phyloP scores from a whole-genome alignment of 2,113 vertebrate genomes.

The Antechinus flavipes region DNA sequence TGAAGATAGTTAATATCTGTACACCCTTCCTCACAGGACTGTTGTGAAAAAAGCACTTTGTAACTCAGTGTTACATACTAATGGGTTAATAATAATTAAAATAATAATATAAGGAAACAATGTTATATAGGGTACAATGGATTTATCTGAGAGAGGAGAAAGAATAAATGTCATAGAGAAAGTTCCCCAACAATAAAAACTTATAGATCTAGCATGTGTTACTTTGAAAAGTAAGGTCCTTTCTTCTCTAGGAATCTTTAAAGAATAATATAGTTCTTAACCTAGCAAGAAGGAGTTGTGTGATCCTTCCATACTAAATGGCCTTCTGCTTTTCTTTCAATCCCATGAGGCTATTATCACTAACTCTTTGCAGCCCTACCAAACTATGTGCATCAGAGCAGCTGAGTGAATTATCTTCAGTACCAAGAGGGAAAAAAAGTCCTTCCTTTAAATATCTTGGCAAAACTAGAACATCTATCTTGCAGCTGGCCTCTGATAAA shows the following conservation, averaged over 20 bases:
- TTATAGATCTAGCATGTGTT: background rate
- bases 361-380: conserved; percentile 39
- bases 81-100: background rate
- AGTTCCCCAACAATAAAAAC: background rate
- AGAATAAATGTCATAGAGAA: background rate
- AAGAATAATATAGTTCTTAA: background rate
- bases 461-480: conserved; percentile 25
- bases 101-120: background rate
- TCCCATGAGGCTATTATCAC: background rate
- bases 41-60: background rate
- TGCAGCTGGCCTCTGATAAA: conserved; percentile 20
- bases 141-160: background rate
- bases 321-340: background rate
- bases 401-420: conserved; percentile 17
- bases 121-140: background rate
- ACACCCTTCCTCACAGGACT: background rate
- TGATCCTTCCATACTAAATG: background rate
- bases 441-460: conserved; percentile 38
- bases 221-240: background rate
- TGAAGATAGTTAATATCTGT: background rate
- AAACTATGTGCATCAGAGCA: background rate
- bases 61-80: background rate
- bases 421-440: background rate
- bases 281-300: background rate
- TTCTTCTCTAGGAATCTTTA: background rate